Evolutionary conservation across 2,888 invertebrate genomes (phyloP).

Genomic region (Caenorhabditis afra): DNA sequence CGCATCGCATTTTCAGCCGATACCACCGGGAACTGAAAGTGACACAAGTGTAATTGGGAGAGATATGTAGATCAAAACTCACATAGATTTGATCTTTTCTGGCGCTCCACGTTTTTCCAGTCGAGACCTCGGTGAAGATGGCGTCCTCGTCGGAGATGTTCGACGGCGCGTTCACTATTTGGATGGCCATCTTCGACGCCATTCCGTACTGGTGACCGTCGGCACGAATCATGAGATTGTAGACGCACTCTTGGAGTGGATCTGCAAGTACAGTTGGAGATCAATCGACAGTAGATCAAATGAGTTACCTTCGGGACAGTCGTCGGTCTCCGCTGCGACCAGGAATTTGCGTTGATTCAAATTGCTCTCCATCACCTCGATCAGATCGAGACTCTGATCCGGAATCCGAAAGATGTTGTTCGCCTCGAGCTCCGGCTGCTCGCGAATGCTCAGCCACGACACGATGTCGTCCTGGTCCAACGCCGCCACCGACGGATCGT

Average conservation of each 20-base stretch:
- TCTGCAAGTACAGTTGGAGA: constrained; percentile 53
- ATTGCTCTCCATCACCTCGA: constrained; percentile 74
- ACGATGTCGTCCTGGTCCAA: constrained; percentile 91
- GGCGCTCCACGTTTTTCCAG: constrained; percentile 63
- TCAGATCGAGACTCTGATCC: constrained; percentile 32
- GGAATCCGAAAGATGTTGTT: constrained; percentile 67
- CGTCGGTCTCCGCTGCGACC: constrained; percentile 70
- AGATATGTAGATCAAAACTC: constrained; percentile 2
- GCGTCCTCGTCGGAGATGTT: constrained; percentile 90
- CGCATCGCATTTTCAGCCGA: constrained; percentile 84
- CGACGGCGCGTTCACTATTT: constrained; percentile 88
- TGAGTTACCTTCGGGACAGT: constrained; percentile 74
- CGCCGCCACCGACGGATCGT: constrained; percentile 85
- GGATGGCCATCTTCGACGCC: constrained; percentile 74
- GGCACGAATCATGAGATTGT: constrained; percentile 72
- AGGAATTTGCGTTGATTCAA: constrained; percentile 79
- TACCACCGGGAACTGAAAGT: constrained; percentile 88
- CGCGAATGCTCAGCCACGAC: constrained; percentile 85
- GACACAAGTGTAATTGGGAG: not conserved
- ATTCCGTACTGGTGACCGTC: constrained; percentile 77
- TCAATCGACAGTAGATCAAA: not conserved
- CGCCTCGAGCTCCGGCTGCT: constrained; percentile 79
- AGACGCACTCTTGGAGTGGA: constrained; percentile 70
- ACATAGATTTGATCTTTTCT: constrained; percentile 64
- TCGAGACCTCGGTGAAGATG: constrained; percentile 77